Percentiles rank a stretch among this genome's conserved stretches.
Evolutionary conservation across 2,113 vertebrate genomes (phyloP).

Genomic region (Semnornis frantzii): DNA sequence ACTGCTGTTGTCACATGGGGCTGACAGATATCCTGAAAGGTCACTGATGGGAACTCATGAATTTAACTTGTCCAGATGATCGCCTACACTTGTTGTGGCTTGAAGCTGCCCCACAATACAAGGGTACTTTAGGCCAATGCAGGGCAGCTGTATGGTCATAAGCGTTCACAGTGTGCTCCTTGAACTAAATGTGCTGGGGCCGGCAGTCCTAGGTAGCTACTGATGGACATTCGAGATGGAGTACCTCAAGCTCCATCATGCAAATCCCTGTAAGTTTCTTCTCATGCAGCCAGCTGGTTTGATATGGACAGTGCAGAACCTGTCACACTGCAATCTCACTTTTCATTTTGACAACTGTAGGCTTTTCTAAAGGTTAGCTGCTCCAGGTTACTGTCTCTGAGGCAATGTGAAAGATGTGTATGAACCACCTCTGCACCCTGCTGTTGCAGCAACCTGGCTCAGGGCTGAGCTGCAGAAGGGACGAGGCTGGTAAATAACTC

Average conservation of each 20-base stretch:
- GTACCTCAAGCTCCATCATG: neutral
- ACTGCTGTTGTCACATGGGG: neutral
- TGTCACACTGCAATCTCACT: fast-evolving
- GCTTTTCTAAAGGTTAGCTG: neutral
- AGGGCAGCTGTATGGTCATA: fast-evolving
- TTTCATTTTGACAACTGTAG: neutral
- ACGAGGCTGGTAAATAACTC: neutral
- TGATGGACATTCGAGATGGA: neutral
- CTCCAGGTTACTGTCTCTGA: neutral
- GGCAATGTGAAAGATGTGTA: neutral
- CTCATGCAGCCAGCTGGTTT: neutral
- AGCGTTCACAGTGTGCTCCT: neutral
- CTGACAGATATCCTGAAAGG: neutral
- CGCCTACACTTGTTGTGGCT: neutral
- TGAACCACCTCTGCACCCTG: neutral
- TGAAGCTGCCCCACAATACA: fast-evolving
- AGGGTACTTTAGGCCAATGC: neutral
- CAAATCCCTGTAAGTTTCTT: neutral
- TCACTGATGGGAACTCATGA: neutral
- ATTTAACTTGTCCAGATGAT: neutral
- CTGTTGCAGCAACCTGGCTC: neutral
- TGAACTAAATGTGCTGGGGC: fast-evolving
- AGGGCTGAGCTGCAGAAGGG: neutral
- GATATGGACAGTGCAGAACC: neutral
- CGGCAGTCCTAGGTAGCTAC: neutral